Conservation (phyloP, 2,888 invertebrate genomes). For the Drosophila neonasuta region DNA sequence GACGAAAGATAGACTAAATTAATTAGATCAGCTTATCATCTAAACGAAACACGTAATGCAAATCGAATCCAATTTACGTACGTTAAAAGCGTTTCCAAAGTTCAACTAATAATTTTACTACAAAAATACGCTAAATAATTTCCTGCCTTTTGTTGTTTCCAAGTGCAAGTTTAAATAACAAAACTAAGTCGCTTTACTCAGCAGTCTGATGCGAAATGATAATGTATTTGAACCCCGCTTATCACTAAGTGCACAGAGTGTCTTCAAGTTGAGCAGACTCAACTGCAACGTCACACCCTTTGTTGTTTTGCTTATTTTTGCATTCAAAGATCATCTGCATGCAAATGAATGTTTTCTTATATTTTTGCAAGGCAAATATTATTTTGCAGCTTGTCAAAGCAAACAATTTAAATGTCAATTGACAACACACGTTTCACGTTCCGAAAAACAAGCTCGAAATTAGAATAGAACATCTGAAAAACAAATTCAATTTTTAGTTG, state of each 20-base stretch:
- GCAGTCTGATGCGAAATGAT: background rate
- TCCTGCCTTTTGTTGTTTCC: background rate
- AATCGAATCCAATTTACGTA: conserved; percentile 1
- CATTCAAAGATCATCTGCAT: conserved; percentile 7
- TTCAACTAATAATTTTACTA: background rate
- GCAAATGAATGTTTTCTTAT: conserved; percentile 10
- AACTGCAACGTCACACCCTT: background rate
- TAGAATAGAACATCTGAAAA: conserved; percentile 6
- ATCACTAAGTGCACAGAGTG: background rate
- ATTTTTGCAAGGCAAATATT: conserved; percentile 46
- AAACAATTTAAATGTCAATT: conserved; percentile 37
- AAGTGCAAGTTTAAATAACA: conserved; percentile 1
- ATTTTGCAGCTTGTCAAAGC: conserved; percentile 33
- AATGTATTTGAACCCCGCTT: background rate
- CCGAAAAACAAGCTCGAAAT: background rate
- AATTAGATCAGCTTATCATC: background rate
- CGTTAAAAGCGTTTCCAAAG: background rate
- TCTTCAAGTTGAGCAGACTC: background rate
- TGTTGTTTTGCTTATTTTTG: background rate
- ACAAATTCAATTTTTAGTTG: conserved; percentile 7
- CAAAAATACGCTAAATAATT: background rate
- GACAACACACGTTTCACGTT: background rate
- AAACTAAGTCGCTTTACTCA: background rate
- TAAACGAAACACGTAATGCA: background rate
- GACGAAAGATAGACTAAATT: background rate